These are phyloP conservation scores for Macrosiphum euphorbiae DNA, from an alignment of 2,888 invertebrate genomes.

Conservation along the genomic window DNA sequence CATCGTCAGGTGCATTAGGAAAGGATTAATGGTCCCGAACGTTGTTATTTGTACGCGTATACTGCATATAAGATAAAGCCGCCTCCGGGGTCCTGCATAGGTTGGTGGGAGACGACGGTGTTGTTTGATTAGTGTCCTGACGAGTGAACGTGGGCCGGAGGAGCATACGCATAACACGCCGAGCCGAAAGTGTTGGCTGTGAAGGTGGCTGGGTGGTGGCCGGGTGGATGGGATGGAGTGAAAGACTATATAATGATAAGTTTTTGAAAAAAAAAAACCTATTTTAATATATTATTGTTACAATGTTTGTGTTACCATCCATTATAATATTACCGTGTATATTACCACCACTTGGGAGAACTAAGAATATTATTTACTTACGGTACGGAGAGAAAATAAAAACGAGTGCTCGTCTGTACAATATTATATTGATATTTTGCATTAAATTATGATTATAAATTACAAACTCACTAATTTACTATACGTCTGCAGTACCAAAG, in stretches of 20 bases:
- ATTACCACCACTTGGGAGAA: background rate
- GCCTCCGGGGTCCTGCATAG: background rate
- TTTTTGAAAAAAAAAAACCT: background rate
- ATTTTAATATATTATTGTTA: background rate
- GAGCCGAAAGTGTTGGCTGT: background rate
- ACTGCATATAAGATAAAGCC: slow-evolving; percentile 50
- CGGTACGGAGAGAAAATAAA: background rate
- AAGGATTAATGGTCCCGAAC: slow-evolving; percentile 48
- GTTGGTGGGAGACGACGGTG: background rate
- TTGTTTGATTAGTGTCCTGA: slow-evolving; percentile 51
- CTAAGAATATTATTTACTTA: background rate
- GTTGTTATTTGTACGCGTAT: slow-evolving; percentile 44
- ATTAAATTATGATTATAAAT: background rate
- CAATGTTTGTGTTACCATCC: background rate
- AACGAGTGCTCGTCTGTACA: background rate
- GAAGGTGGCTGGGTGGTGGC: background rate
- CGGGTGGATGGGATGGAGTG: background rate
- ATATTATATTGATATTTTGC: background rate
- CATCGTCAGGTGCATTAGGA: slow-evolving; percentile 54
- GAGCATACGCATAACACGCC: background rate
- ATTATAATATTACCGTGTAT: background rate
- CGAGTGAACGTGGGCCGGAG: background rate
- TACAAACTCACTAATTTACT: background rate
- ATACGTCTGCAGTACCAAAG: background rate
- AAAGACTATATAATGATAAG: background rate